These are phyloP conservation scores for Fistularia tabacaria DNA, from an alignment of 2,797 vertebrate species.

Conservation along the genomic window DNA sequence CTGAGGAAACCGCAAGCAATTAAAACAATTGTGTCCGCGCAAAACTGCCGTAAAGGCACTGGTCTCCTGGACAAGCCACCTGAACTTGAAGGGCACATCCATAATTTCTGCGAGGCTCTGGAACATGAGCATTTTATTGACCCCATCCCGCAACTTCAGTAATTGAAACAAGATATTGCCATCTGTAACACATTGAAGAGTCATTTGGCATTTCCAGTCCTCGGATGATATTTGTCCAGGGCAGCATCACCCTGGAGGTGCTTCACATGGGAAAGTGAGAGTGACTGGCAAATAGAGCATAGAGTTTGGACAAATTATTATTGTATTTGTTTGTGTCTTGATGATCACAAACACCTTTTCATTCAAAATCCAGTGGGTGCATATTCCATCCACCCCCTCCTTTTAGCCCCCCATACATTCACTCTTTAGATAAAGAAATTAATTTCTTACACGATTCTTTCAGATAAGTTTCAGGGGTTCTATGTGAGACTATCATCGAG, in stretches of 20 bases:
- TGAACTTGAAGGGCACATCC: constrained; percentile 39
- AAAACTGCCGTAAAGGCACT: neutral
- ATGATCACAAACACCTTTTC: constrained; percentile 14
- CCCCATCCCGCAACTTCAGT: constrained; percentile 11
- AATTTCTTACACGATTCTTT: too few relatives aligned
- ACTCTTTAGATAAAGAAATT: too few relatives aligned
- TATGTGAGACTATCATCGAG: too few relatives aligned
- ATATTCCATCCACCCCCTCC: too few relatives aligned
- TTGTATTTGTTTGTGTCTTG: constrained; percentile 28
- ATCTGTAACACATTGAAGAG: constrained; percentile 45
- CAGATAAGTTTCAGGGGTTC: too few relatives aligned
- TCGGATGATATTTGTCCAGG: constrained; percentile 42
- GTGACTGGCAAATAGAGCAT: constrained; percentile 1
- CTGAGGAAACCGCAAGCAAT: neutral
- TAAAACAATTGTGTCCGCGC: too few relatives aligned
- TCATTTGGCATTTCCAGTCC: constrained; percentile 17
- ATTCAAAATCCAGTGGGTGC: constrained; percentile 3
- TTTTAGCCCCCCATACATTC: too few relatives aligned
- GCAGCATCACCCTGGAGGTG: constrained; percentile 15
- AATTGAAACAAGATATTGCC: constrained; percentile 29
- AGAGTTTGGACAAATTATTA: constrained; percentile 14
- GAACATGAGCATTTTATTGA: constrained; percentile 34
- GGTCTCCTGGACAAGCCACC: constrained; percentile 3
- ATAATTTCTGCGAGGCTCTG: constrained; percentile 21
- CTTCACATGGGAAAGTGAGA: constrained; percentile 30